A percentile compares a stretch with the other conserved stretches of the same genome.
These are phyloP conservation scores for Otus scops DNA, from an alignment of 2,797 vertebrate genomes.

Conservation along the genomic window DNA sequence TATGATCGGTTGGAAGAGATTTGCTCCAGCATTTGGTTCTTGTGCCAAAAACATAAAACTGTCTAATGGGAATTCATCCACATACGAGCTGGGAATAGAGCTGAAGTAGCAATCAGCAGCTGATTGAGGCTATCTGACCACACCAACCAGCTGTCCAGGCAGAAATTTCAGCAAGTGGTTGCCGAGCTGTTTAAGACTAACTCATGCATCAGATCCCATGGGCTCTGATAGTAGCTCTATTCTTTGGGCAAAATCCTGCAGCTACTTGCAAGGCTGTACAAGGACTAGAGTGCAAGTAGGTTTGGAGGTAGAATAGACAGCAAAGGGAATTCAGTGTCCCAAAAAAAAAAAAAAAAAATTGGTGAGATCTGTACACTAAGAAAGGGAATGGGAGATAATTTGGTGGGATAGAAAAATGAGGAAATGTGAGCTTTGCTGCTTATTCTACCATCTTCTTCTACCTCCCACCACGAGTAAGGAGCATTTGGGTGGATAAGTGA, in stretches of 20 bases:
- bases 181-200: neutral
- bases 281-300: neutral
- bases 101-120: neutral
- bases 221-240: neutral
- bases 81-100: neutral
- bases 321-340: neutral
- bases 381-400: neutral
- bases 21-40: constrained; percentile 82
- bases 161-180: neutral
- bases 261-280: neutral
- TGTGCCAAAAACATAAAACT: constrained; percentile 74
- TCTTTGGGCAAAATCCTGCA: neutral
- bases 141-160: neutral
- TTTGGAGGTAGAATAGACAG: neutral
- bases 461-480: neutral
- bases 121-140: neutral
- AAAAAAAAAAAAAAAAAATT: neutral
- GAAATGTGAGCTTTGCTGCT: neutral
- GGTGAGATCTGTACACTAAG: neutral
- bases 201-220: fast-evolving
- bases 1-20: constrained; percentile 83
- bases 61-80: neutral
- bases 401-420: neutral
- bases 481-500: neutral
- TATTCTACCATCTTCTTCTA: neutral